These are phyloP conservation scores for Oligia strigilis DNA, from an alignment of 2,888 invertebrate species.

Conservation along the genomic window DNA sequence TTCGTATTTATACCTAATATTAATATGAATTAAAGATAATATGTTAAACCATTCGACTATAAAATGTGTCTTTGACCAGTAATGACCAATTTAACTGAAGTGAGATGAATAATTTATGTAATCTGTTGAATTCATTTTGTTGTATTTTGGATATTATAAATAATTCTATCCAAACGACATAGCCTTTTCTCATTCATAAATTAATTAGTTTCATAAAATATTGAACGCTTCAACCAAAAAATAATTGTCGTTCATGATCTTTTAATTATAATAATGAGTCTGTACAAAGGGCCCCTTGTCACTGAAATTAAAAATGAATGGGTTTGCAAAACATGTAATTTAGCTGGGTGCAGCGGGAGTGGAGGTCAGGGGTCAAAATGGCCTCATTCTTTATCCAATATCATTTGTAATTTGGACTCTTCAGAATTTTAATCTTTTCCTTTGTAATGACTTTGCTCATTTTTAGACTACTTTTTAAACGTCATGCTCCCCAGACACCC, in stretches of 20 bases:
- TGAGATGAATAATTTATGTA: background rate
- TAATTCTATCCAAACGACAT: background rate
- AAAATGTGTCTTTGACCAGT: no score
- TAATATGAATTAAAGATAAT: no score
- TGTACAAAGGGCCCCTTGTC: conserved; percentile 50
- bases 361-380: conserved; percentile 19
- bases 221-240: conserved; percentile 33
- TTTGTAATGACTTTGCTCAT: conserved; percentile 1
- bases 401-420: conserved; percentile 22
- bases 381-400: conserved; percentile 28
- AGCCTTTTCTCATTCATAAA: background rate
- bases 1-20: no score
- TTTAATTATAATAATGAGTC: conserved; percentile 58
- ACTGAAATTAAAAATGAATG: conserved; percentile 49
- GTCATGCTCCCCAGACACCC: no score
- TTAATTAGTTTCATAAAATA: conserved; percentile 24
- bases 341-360: conserved; percentile 12
- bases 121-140: background rate
- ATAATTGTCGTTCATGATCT: conserved; percentile 48
- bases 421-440: conserved; percentile 13
- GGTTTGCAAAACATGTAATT: conserved; percentile 52
- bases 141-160: background rate
- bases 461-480: conserved; percentile 1
- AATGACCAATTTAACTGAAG: background rate
- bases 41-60: no score